A percentile compares a stretch with the other conserved stretches of the same genome.
Evolutionary conservation across 2,113 vertebrate genomes (phyloP).

Genomic region (Percina caprodes): DNA sequence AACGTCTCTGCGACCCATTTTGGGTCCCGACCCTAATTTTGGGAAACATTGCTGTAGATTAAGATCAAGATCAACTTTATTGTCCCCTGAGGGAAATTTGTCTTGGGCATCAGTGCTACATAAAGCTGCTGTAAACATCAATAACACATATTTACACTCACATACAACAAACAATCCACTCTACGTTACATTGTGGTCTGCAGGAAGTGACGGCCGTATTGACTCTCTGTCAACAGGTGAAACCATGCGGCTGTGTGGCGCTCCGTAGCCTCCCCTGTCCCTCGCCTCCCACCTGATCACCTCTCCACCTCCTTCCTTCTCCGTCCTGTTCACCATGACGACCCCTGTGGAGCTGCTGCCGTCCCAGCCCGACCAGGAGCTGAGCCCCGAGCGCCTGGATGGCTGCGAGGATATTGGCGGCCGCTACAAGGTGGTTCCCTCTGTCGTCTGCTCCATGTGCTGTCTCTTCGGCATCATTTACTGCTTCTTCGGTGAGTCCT

Average conservation of each 20-base stretch:
- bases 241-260: slow-evolving; percentile 60
- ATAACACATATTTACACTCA: no score
- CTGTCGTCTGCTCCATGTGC: slow-evolving; percentile 96
- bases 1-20: no score
- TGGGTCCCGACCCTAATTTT: no score
- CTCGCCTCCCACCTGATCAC: slow-evolving; percentile 54
- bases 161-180: no score
- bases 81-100: no score
- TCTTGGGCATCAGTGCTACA: no score
- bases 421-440: slow-evolving; percentile 94
- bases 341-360: slow-evolving; percentile 90
- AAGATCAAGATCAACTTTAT: no score
- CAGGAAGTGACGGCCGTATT: not conserved
- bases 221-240: slow-evolving; percentile 66
- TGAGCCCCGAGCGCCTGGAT: slow-evolving; percentile 82
- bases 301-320: slow-evolving; percentile 18
- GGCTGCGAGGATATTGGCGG: slow-evolving; percentile 86
- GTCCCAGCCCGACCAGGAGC: slow-evolving; percentile 84
- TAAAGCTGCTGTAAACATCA: no score
- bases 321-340: slow-evolving; percentile 83
- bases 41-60: no score
- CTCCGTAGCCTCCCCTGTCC: slow-evolving; percentile 66
- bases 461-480: slow-evolving; percentile 98
- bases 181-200: no score
- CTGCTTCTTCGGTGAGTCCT: slow-evolving; percentile 97